phyloP scores from a whole-genome alignment of 2,113 vertebrate species.

The Oncorhynchus nerka region DNA sequence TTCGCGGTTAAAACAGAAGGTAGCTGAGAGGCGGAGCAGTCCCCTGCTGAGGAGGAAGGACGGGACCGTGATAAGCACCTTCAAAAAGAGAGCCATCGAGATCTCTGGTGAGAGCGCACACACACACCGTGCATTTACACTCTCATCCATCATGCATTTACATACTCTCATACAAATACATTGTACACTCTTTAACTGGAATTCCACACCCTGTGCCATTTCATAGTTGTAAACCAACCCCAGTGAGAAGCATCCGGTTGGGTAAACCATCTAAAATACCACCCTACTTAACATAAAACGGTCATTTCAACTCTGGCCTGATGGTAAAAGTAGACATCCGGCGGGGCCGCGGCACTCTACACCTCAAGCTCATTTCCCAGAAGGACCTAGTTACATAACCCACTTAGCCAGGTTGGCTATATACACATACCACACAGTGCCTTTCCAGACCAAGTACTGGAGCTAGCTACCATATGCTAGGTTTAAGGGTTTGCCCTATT shows the following conservation, averaged over 20 bases:
- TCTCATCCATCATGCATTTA: not conserved
- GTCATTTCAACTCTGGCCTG: not conserved
- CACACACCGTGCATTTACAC: constrained; percentile 1
- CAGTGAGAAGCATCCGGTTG: too few species aligned
- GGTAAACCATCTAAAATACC: too few species aligned
- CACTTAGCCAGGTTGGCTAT: not conserved
- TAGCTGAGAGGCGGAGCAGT: constrained; percentile 91
- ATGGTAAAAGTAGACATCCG: not conserved
- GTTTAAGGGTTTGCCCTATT: not conserved
- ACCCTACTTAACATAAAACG: not conserved
- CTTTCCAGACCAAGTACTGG: not conserved
- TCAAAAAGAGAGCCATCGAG: constrained; percentile 88
- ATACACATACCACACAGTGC: not conserved
- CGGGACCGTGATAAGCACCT: constrained; percentile 91
- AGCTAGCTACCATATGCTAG: not conserved
- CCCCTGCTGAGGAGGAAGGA: constrained; percentile 90
- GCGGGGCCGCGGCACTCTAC: not conserved
- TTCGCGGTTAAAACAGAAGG: constrained; percentile 95
- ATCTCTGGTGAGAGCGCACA: constrained; percentile 71
- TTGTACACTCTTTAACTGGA: not conserved
- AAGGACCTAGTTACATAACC: not conserved
- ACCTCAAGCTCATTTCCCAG: not conserved
- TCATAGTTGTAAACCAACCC: not conserved
- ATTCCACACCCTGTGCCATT: not conserved
- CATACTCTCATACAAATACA: too few species aligned